These are phyloP conservation scores for Camelus dromedarius DNA, from an alignment of 2,113 vertebrate genomes.

Conservation along the genomic window DNA sequence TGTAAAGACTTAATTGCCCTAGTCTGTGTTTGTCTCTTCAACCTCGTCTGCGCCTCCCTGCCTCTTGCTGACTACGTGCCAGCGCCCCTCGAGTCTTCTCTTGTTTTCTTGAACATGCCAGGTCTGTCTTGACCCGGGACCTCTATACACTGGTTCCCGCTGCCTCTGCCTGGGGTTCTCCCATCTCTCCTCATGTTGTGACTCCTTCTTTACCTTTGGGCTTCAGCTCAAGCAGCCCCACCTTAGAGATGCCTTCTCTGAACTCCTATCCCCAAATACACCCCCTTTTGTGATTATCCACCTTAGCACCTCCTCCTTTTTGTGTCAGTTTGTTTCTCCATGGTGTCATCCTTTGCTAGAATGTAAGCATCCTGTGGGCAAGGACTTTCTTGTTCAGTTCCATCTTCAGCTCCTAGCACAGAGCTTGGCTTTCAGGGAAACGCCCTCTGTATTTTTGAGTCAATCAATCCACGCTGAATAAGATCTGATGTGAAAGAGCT, in stretches of 20 bases:
- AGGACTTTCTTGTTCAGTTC: neutral
- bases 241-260: neutral
- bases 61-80: neutral
- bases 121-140: neutral
- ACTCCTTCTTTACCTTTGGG: neutral
- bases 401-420: neutral
- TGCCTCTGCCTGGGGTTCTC: neutral
- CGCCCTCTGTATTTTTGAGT: neutral
- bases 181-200: rapidly evolving
- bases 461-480: neutral
- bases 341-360: neutral
- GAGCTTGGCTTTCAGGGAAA: neutral
- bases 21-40: too few relatives aligned
- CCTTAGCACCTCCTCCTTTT: neutral
- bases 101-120: neutral
- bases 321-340: neutral
- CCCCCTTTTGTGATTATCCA: neutral
- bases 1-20: neutral
- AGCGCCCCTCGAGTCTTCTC: rapidly evolving
- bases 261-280: neutral
- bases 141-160: neutral
- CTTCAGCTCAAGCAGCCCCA: neutral
- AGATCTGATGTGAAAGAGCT: neutral
- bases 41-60: neutral
- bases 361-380: neutral